These are phyloP conservation scores for Magallana angulata DNA, from an alignment of 1,140 invertebrate genomes.

Conservation along the genomic window DNA sequence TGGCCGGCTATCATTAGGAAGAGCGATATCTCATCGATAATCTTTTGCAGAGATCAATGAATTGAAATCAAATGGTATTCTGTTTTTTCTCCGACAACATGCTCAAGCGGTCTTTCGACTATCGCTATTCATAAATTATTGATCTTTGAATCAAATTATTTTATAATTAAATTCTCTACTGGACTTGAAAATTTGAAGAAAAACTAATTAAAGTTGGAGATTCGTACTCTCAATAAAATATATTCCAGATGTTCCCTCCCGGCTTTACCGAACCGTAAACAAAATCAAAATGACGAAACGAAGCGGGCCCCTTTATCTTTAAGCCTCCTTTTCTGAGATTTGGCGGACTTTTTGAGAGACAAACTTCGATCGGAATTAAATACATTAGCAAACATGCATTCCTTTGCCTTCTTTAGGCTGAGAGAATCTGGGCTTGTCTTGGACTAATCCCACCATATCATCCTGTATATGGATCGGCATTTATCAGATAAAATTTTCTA, in stretches of 20 bases:
- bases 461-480: not conserved
- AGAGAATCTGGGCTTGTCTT: not conserved
- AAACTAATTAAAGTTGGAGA: not conserved
- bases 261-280: not conserved
- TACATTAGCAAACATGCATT: conserved; percentile 17
- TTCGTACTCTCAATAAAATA: not conserved
- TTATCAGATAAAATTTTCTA: conserved; percentile 25
- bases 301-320: not conserved
- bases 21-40: not conserved
- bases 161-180: conserved; percentile 21
- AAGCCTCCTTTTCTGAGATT: not conserved
- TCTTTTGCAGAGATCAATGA: not conserved
- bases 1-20: not conserved
- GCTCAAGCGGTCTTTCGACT: not conserved
- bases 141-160: conserved; percentile 8
- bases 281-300: not conserved
- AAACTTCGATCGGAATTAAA: not conserved
- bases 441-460: not conserved
- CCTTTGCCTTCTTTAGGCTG: not conserved
- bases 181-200: conserved; percentile 1
- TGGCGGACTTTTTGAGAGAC: not conserved
- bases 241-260: not conserved
- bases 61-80: not conserved
- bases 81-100: not conserved
- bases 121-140: not conserved